These are phyloP conservation scores for Pseudomyrmex dendroicus DNA, from an alignment of 1,140 invertebrate genomes.

Conservation along the genomic window DNA sequence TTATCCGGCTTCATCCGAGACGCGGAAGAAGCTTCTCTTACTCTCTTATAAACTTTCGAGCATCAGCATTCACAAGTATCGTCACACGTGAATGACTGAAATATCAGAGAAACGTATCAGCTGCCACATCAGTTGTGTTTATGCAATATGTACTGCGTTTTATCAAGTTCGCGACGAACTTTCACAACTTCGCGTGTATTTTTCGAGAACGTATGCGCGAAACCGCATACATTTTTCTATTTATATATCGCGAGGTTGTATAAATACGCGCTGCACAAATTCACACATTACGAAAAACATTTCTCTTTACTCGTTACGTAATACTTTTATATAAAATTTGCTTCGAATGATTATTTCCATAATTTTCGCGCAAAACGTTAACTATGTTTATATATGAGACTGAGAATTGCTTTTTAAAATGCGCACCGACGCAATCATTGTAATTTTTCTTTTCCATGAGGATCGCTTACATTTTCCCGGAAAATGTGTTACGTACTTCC, in stretches of 20 bases:
- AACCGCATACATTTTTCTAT: neutral
- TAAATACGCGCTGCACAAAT: too few relatives aligned
- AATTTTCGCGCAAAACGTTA: neutral
- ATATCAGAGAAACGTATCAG: slow-evolving; percentile 39
- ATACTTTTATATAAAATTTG: neutral
- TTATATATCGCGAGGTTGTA: neutral
- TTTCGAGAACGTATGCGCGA: neutral
- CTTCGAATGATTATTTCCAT: neutral
- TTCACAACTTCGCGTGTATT: neutral
- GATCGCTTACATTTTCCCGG: slow-evolving; percentile 15
- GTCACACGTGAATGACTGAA: slow-evolving; percentile 48
- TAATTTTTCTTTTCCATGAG: slow-evolving; percentile 31
- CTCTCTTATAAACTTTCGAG: slow-evolving; percentile 37
- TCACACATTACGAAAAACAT: too few relatives aligned
- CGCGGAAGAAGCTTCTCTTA: slow-evolving; percentile 21
- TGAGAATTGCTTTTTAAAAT: neutral
- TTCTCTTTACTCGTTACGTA: too few relatives aligned
- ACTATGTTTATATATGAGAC: neutral
- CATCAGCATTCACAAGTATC: slow-evolving; percentile 56
- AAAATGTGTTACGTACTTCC: slow-evolving; percentile 43
- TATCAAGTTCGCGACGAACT: slow-evolving; percentile 38
- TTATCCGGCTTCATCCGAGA: slow-evolving; percentile 46
- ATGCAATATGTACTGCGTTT: slow-evolving; percentile 25
- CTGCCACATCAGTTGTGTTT: slow-evolving; percentile 44
- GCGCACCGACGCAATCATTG: slow-evolving; percentile 8